Base-by-base conservation (phyloP, 2,797 vertebrate species). In the Dermochelys coriacea region DNA sequence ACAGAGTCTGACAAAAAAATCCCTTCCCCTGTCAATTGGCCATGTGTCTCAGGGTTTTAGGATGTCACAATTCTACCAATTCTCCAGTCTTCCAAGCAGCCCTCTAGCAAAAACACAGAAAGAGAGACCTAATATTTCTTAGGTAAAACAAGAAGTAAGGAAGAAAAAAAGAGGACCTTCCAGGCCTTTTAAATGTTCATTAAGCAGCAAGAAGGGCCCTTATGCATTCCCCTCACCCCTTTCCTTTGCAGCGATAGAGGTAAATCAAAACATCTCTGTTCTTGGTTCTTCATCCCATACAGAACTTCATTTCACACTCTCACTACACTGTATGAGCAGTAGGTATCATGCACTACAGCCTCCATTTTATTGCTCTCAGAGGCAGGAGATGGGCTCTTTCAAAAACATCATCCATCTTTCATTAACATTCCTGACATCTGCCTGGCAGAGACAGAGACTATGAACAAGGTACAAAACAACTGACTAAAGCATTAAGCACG, bases 1-100 rank as follows among this genome's bases (percentile, higher is more conserved):
- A 75, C 41, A 77, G 74, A 75, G 12, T 77, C 45, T 45, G 27
- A 77, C 14, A 31, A 47, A 77, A 74, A 77, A 47, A 31, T 45
- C 0, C 52, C 15, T 81, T 25, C 45, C n/a, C 34, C n/a, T 34
- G 18, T 31, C 47, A 15, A 0, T 14, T 31, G 34, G 10, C 4
- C 9, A 2, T 8, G 21, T 27, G 47, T 27, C 52, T 41, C 5
- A 4, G 6, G 78, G 45, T 10, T 54, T 74, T 12, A 74, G 10
- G 5, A 77, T 49, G 74, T 49, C 27, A 47, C 47, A 71, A 71
- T 71, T 37, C 64, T 11, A 68, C n/a, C 64, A 37, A 37, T 68
- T 71, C 37, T 37, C 68, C 68, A 41, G 19, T 68, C 9, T 68
- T 37, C 19, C 18, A 68, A 68, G 18, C 10, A 41, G 68, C 37